Evolutionary conservation across 2,113 vertebrate species (phyloP).

Genomic region (Protobothrops mucrosquamatus): DNA sequence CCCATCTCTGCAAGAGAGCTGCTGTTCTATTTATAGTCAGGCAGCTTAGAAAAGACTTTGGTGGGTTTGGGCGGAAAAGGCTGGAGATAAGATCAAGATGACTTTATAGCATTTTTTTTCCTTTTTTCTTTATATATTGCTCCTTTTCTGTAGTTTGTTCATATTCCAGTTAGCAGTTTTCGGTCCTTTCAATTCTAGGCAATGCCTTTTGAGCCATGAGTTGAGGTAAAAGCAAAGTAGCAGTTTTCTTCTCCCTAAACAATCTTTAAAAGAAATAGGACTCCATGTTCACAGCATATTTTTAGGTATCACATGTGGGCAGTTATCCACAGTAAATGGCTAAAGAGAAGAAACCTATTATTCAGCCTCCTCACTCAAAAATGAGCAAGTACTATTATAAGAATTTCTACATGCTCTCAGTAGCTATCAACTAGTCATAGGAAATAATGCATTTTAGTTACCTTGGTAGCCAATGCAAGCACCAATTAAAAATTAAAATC

Average conservation of each 20-base stretch:
- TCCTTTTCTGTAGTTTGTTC: constrained; percentile 53
- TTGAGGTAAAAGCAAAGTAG: neutral
- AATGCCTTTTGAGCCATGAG: neutral
- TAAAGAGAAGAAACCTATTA: neutral
- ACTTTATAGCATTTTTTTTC: constrained; percentile 62
- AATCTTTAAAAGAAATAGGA: neutral
- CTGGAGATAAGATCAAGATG: constrained; percentile 68
- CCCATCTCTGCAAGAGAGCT: constrained; percentile 57
- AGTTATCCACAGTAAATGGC: neutral
- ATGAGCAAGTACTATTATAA: neutral
- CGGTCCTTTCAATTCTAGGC: neutral
- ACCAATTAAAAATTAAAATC: neutral
- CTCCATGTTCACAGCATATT: neutral
- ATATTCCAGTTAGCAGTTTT: constrained; percentile 39
- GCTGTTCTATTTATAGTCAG: constrained; percentile 71
- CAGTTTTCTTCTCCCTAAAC: neutral
- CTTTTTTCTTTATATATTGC: constrained; percentile 32
- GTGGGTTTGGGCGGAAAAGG: constrained; percentile 73
- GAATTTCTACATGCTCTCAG: neutral
- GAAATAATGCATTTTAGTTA: constrained; percentile 27
- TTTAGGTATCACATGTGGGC: neutral
- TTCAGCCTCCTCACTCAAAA: neutral
- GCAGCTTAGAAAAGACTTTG: constrained; percentile 60
- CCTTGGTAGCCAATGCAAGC: neutral
- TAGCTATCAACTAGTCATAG: neutral